These are phyloP conservation scores for Ochlodes sylvanus DNA, from an alignment of 2,888 invertebrate genomes.

Conservation along the genomic window DNA sequence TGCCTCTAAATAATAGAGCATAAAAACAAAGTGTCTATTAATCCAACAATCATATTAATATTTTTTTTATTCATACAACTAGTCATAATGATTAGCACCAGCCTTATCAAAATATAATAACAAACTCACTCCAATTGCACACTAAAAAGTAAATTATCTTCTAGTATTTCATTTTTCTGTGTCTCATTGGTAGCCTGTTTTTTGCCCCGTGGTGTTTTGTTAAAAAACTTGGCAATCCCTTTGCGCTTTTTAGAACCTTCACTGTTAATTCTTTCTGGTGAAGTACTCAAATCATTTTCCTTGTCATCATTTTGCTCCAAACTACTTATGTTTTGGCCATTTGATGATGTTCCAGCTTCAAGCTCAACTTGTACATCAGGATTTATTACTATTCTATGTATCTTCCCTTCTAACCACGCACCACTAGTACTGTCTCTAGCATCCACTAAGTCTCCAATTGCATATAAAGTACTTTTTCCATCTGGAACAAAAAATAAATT, in stretches of 20 bases:
- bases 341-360: slow-evolving; percentile 6
- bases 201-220: slow-evolving; percentile 53
- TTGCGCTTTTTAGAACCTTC: slow-evolving; percentile 48
- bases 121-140: slow-evolving; percentile 70
- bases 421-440: slow-evolving; percentile 86
- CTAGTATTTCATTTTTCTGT: slow-evolving; percentile 41
- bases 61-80: no score
- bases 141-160: slow-evolving; percentile 73
- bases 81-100: no score
- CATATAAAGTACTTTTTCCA: slow-evolving; percentile 78
- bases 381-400: slow-evolving; percentile 80
- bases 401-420: slow-evolving; percentile 90
- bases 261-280: slow-evolving; percentile 44
- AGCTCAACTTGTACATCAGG: slow-evolving; percentile 46
- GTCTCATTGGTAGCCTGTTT: slow-evolving; percentile 47
- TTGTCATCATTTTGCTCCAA: slow-evolving; percentile 42
- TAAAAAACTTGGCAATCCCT: slow-evolving; percentile 64
- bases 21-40: no score
- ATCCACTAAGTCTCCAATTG: slow-evolving; percentile 88
- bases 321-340: slow-evolving; percentile 11
- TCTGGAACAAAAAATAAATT: slow-evolving; percentile 51
- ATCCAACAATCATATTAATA: no score
- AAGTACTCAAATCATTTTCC: slow-evolving; percentile 51
- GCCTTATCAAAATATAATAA: slow-evolving; percentile 14
- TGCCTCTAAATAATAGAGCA: no score